Conservation (phyloP, 2,888 invertebrate species). For the Tetrapedia diversipes region DNA sequence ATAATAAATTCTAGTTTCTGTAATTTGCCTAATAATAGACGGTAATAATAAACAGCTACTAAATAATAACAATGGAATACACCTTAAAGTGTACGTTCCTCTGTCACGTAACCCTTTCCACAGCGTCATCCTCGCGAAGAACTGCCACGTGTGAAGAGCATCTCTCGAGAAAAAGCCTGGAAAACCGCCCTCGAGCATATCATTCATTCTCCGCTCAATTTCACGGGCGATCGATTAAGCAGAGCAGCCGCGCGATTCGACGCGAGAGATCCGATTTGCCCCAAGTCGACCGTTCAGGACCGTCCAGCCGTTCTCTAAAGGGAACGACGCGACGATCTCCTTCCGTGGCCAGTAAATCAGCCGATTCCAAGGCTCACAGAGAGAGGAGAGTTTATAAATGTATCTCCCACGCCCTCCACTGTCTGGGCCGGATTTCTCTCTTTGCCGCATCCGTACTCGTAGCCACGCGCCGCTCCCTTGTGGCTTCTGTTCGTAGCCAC, state of each 20-base stretch:
- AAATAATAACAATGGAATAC: too few relatives aligned
- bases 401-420: slow-evolving; percentile 80
- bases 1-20: too few relatives aligned
- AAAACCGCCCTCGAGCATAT: background rate
- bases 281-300: background rate
- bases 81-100: too few relatives aligned
- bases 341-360: slow-evolving; percentile 74
- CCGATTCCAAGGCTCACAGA: slow-evolving; percentile 70
- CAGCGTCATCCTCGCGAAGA: background rate
- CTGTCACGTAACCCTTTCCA: background rate
- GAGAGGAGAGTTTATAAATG: slow-evolving; percentile 79
- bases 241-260: slow-evolving; percentile 24
- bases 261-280: slow-evolving; percentile 30
- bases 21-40: too few relatives aligned
- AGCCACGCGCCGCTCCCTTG: slow-evolving; percentile 34
- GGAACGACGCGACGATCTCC: slow-evolving; percentile 64
- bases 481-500: slow-evolving; percentile 47
- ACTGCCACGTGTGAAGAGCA: background rate
- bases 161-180: background rate
- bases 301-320: slow-evolving; percentile 53
- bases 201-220: slow-evolving; percentile 15
- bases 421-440: slow-evolving; percentile 73
- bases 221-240: slow-evolving; percentile 45
- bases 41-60: too few relatives aligned
- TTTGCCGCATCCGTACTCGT: slow-evolving; percentile 50